phyloP scores from a whole-genome alignment of 1,140 invertebrate species.

The Melitaea cinxia region DNA sequence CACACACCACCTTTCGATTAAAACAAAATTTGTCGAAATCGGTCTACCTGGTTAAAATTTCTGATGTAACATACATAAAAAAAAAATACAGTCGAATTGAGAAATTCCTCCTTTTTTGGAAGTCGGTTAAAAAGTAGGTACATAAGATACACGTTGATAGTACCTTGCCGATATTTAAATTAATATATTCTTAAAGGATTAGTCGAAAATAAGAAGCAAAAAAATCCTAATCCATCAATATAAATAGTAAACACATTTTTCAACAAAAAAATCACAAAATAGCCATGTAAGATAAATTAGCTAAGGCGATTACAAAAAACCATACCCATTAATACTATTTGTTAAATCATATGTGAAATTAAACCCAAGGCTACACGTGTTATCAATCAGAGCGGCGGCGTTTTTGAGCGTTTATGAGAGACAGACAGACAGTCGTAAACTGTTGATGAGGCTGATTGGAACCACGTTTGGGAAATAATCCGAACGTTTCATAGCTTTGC shows the following conservation, averaged over 20 bases:
- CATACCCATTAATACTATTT: conserved; percentile 11
- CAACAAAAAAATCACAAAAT: background rate
- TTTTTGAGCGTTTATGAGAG: conserved; percentile 68
- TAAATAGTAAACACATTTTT: too few relatives aligned
- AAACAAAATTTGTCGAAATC: too few relatives aligned
- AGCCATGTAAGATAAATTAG: background rate
- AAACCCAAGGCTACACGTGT: conserved; percentile 58
- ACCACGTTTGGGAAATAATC: conserved; percentile 66
- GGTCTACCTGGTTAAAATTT: too few relatives aligned
- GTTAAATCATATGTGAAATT: conserved; percentile 33
- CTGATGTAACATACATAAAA: too few relatives aligned
- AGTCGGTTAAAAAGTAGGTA: too few relatives aligned
- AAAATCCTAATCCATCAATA: too few relatives aligned
- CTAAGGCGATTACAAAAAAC: background rate
- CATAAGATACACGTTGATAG: too few relatives aligned
- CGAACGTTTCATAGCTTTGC: conserved; percentile 53
- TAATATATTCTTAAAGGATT: too few relatives aligned
- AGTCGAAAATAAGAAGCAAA: too few relatives aligned
- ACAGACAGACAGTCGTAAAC: conserved; percentile 75
- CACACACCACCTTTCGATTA: too few relatives aligned
- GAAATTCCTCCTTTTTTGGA: too few relatives aligned
- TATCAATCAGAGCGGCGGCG: conserved; percentile 68
- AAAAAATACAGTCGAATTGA: too few relatives aligned
- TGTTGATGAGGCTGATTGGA: conserved; percentile 67
- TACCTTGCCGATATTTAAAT: background rate